Conservation (phyloP, 2,113 vertebrate genomes). For the Gila orcuttii region DNA sequence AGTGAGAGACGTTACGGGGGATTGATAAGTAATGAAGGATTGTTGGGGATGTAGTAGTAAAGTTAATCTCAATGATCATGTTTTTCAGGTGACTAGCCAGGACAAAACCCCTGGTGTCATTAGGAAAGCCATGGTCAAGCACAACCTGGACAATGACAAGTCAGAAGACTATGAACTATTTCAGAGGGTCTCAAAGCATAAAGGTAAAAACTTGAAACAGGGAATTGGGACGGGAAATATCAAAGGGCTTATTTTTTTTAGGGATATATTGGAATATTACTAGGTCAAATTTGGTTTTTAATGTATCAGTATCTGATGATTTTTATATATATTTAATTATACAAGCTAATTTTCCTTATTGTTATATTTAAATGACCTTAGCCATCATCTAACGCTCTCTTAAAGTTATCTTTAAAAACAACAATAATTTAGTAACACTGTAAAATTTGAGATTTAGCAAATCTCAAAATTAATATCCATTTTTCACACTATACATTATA, state of each 20-base stretch:
- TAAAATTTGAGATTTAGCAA: too few relatives aligned
- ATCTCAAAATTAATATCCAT: neutral
- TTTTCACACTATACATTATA: neutral
- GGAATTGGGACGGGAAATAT: neutral
- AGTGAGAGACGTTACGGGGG: slow-evolving; percentile 39
- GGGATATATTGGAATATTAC: neutral
- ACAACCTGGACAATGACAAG: slow-evolving; percentile 91
- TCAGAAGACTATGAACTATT: slow-evolving; percentile 93
- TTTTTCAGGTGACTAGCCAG: slow-evolving; percentile 91
- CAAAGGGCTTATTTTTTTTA: neutral
- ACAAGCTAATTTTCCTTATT: neutral
- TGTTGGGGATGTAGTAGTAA: neutral
- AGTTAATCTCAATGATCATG: neutral
- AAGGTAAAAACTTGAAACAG: slow-evolving; percentile 76
- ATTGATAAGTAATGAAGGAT: neutral
- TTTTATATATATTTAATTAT: neutral
- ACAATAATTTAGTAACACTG: too few relatives aligned
- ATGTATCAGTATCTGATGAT: neutral
- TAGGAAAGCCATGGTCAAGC: slow-evolving; percentile 98
- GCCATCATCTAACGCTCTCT: neutral
- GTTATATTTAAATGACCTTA: neutral
- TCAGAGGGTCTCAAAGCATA: slow-evolving; percentile 93
- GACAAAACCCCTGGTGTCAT: slow-evolving; percentile 96
- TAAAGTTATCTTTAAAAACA: neutral
- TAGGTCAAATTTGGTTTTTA: neutral